phyloP scores from a whole-genome alignment of 2,113 vertebrate species.

The Drymodes brunneopygia region DNA sequence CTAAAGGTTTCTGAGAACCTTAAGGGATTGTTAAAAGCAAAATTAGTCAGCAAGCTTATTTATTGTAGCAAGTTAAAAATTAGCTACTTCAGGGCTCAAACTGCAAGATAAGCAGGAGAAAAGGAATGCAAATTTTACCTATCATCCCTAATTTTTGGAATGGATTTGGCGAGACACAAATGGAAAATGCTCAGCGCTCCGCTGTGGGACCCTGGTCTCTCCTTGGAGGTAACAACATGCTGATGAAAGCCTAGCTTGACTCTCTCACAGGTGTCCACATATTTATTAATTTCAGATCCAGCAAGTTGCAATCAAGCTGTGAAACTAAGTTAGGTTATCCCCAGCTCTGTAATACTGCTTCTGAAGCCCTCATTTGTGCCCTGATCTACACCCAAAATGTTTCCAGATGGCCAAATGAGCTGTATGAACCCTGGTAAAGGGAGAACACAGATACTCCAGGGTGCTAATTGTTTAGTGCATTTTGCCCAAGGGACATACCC shows the following conservation, averaged over 20 bases:
- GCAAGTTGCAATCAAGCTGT: not conserved
- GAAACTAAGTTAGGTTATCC: not conserved
- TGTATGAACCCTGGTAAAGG: not conserved
- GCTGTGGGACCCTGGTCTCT: not conserved
- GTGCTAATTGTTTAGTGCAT: not conserved
- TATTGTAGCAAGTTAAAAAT: not conserved
- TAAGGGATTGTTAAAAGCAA: not conserved
- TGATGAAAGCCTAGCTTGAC: not conserved
- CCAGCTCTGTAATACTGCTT: not conserved
- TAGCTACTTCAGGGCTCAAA: not conserved
- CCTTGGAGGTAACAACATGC: not conserved
- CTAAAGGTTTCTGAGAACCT: not conserved
- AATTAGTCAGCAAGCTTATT: not conserved
- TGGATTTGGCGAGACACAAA: not conserved
- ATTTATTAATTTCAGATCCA: not conserved
- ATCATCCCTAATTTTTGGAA: not conserved
- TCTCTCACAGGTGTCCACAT: not conserved
- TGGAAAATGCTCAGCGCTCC: not conserved
- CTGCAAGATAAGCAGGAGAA: not conserved
- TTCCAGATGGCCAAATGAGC: not conserved
- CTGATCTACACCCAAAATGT: not conserved
- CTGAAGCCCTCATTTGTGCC: not conserved
- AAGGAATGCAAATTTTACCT: not conserved
- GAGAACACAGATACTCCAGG: not conserved
- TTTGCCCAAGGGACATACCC: not conserved